phyloP scores from a whole-genome alignment of 2,888 invertebrate species.

The Lepidochitona cinerea region DNA sequence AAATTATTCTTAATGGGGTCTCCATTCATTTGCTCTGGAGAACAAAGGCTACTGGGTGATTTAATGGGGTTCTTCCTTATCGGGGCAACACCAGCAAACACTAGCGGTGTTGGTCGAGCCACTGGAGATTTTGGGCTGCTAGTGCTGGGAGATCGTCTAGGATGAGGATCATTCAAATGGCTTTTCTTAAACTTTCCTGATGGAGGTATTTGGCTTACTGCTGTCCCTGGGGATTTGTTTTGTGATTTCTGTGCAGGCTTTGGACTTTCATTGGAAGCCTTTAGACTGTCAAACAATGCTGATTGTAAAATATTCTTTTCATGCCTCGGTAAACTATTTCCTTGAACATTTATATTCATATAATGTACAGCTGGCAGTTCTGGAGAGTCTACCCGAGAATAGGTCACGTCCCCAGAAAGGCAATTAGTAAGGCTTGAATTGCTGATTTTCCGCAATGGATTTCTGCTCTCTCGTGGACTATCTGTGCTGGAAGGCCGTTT shows the following conservation, averaged over 20 bases:
- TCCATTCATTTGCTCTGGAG: background rate
- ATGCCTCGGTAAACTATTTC: background rate
- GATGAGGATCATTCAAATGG: background rate
- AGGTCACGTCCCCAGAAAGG: constrained; percentile 45
- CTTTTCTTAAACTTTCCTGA: background rate
- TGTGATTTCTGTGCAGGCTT: background rate
- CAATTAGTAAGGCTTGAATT: constrained; percentile 50
- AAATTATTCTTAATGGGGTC: background rate
- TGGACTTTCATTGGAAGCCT: constrained; percentile 20
- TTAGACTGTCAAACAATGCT: constrained; percentile 57
- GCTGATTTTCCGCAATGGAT: constrained; percentile 50
- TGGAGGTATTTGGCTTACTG: background rate
- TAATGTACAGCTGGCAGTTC: constrained; percentile 68
- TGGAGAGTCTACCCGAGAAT: constrained; percentile 53
- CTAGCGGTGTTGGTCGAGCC: constrained; percentile 43
- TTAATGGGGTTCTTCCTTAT: constrained; percentile 36
- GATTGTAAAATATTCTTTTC: constrained; percentile 44
- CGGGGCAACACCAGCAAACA: constrained; percentile 40
- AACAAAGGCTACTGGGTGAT: constrained; percentile 19
- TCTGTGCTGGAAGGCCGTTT: constrained; percentile 46
- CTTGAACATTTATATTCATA: constrained; percentile 58
- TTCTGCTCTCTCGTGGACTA: constrained; percentile 44
- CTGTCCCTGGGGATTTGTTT: background rate
- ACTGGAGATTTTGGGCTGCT: constrained; percentile 30
- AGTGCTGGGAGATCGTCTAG: background rate